Evolutionary conservation across 2,113 vertebrate species (phyloP), one percentile per base, ranked within the genome.

Genomic region (Alces alces): DNA sequence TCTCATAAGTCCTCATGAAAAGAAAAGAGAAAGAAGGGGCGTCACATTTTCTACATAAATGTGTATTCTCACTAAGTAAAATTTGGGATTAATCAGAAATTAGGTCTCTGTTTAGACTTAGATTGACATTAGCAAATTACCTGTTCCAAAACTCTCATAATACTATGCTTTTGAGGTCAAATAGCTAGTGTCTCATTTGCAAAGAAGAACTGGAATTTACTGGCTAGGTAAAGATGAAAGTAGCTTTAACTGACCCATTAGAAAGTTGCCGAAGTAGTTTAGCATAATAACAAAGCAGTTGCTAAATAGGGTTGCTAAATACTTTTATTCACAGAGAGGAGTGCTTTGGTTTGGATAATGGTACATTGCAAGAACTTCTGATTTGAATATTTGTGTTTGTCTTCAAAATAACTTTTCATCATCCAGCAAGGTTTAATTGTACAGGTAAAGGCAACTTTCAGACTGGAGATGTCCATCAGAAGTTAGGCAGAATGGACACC

Each of bases 221-320:
- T 98, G 92, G 93, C 92, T 97, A 97, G 97, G 96, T 98, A 98
- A 98, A 98, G 97, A 98, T 95, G 97, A 97, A 98, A 98, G 94
- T 97, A 98, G 98, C 98, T 97, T 98, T 98, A 98, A 96, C 96
- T 94, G 95, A 97, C 89, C 93, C 28, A 64, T 86, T 98, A 98
- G 96, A 98, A 98, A 98, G 96, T 87, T 98, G 80, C 86, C 98
- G 82, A 97, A 98, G 98, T 98, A 97, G 98, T 96, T 98, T 98
- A 98, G 95, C 95, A 97, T 98, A 97, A 98, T 96, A 99, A 98
- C 96, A 98, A 97, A 98, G 93, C 50, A 96, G 52, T 95, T 97
- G 85, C n/a, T n/a, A n/a, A n/a, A 97, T 98, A 97, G 86, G 89
- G 39, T 60, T 98, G 78, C 97, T 98, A 97, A 98, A 98, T 97